Conservation (phyloP, 2,113 vertebrate species). For the Aleadryas rufinucha region DNA sequence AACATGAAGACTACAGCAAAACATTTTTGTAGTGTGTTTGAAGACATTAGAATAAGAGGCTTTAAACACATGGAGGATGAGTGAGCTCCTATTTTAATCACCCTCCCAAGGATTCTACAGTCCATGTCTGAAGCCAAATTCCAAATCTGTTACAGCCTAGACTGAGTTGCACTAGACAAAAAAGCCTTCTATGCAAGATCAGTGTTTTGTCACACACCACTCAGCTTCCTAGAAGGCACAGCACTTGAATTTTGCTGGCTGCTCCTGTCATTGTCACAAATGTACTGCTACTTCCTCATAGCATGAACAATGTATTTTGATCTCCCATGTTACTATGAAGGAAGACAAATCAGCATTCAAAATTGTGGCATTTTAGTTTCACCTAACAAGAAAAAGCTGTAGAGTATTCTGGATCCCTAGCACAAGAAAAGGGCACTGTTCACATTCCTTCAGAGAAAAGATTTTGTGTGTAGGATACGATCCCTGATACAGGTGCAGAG, state of each 20-base stretch:
- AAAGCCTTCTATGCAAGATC: neutral
- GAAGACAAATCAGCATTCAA: neutral
- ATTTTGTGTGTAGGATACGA: neutral
- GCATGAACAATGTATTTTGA: neutral
- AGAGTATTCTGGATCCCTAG: neutral
- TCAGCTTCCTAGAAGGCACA: neutral
- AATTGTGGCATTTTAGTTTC: neutral
- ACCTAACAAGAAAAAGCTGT: neutral
- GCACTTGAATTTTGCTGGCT: neutral
- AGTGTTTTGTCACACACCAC: neutral
- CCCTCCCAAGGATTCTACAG: neutral
- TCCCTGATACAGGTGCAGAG: neutral
- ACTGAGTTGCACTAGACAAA: neutral
- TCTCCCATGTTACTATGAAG: neutral
- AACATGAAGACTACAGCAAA: slow-evolving; percentile 28
- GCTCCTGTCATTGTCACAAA: neutral
- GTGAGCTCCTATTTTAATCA: neutral
- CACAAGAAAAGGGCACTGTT: neutral
- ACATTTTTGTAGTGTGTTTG: neutral
- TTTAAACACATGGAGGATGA: neutral
- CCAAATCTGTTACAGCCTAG: neutral
- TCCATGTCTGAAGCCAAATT: neutral
- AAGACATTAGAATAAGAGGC: neutral
- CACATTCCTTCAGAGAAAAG: neutral
- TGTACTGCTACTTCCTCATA: neutral